Evolutionary conservation across 1,140 invertebrate species (phyloP).

Genomic region (Drusus annulatus): DNA sequence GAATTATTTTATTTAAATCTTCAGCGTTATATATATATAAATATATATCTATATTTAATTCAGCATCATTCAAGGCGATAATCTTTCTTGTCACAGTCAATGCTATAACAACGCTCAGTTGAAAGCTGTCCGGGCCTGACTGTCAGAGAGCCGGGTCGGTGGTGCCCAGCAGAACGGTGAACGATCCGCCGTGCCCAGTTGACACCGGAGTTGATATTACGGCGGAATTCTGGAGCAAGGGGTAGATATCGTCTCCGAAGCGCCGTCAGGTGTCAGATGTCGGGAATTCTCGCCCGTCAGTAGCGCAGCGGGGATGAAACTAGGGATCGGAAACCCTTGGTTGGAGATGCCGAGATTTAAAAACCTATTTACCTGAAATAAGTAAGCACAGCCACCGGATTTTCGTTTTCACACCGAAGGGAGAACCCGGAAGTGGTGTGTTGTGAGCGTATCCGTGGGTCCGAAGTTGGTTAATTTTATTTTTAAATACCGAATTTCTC

Average conservation of each 20-base stretch:
- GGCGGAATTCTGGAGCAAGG: conserved; percentile 1
- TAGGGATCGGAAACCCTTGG: not conserved
- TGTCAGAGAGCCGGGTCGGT: not conserved
- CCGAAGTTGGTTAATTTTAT: no score
- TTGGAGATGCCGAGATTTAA: not conserved
- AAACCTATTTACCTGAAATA: no score
- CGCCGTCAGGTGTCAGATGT: conserved; percentile 28
- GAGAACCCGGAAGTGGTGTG: no score
- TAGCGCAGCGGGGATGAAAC: conserved; percentile 22
- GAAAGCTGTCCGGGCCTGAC: not conserved
- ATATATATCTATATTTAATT: not conserved
- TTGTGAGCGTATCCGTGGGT: no score
- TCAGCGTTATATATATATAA: no score
- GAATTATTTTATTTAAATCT: no score
- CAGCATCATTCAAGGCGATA: not conserved
- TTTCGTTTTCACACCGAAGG: no score
- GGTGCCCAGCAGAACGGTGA: not conserved
- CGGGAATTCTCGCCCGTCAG: not conserved
- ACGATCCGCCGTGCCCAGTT: not conserved
- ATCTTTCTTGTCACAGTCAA: not conserved
- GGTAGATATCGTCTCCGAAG: conserved; percentile 34
- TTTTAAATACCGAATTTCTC: no score
- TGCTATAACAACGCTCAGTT: not conserved
- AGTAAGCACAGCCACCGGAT: no score
- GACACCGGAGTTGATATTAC: not conserved